Percentiles rank a stretch among this genome's conserved stretches.
Evolutionary conservation across 2,797 vertebrate species (phyloP).

Genomic region (Lutjanus campechanus): DNA sequence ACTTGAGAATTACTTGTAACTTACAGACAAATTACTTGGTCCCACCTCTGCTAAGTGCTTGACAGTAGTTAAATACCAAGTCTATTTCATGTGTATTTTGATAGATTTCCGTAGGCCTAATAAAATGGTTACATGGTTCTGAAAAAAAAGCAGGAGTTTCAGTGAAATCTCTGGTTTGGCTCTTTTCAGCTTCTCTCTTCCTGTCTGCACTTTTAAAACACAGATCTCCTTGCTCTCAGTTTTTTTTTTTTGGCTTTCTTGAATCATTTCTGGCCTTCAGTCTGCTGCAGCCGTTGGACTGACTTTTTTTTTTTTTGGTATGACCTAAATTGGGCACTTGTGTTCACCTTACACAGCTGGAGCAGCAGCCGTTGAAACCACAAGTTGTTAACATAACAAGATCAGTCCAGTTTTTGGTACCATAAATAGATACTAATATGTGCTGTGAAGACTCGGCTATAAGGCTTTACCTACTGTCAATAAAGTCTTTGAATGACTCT

Average conservation of each 20-base stretch:
- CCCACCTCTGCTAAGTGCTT: too few species aligned
- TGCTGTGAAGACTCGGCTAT: conserved; percentile 20
- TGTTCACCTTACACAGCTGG: conserved; percentile 71
- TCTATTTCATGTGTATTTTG: background rate
- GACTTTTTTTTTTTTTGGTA: conserved; percentile 32
- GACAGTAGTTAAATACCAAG: too few species aligned
- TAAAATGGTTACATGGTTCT: conserved; percentile 6
- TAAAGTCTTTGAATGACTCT: conserved; percentile 48
- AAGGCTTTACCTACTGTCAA: conserved; percentile 38
- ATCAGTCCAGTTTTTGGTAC: conserved; percentile 53
- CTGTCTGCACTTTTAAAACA: conserved; percentile 63
- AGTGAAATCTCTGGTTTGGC: conserved; percentile 16
- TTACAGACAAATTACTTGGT: too few species aligned
- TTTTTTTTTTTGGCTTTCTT: conserved; percentile 38
- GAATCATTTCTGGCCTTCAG: conserved; percentile 57
- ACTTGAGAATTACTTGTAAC: too few species aligned
- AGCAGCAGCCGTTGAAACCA: conserved; percentile 74
- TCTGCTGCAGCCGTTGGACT: conserved; percentile 57
- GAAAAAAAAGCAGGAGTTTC: conserved; percentile 1
- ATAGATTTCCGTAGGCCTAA: background rate
- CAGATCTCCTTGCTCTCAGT: conserved; percentile 36
- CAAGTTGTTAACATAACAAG: conserved; percentile 73
- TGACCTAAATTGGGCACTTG: conserved; percentile 74
- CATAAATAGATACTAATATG: conserved; percentile 68
- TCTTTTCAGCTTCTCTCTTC: conserved; percentile 43